Percentiles rank a stretch among this genome's conserved stretches.
phyloP scores from a whole-genome alignment of 2,888 invertebrate genomes.

The Euzetes globulus region DNA sequence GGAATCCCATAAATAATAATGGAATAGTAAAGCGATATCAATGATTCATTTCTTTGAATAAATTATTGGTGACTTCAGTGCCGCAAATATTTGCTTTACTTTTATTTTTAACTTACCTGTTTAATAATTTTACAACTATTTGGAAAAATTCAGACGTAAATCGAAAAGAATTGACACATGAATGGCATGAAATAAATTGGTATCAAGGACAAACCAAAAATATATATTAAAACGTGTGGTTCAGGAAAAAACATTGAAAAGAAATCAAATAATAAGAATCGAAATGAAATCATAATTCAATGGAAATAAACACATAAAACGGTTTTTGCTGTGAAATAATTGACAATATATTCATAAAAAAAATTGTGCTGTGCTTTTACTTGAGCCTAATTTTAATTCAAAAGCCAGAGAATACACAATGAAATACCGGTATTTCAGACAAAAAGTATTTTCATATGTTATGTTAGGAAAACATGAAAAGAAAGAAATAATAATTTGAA shows the following conservation, averaged over 20 bases:
- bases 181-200: neutral
- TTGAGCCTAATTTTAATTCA: too few species aligned
- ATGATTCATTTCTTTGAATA: too few species aligned
- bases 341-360: neutral
- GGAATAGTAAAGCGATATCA: too few species aligned
- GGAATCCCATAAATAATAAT: too few species aligned
- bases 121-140: too few species aligned
- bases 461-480: neutral
- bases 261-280: neutral
- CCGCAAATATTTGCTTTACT: too few species aligned
- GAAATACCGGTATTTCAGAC: neutral
- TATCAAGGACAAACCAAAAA: neutral
- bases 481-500: neutral
- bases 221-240: neutral
- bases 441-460: neutral
- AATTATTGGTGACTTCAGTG: too few species aligned
- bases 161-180: neutral
- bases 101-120: too few species aligned
- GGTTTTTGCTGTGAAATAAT: neutral
- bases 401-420: neutral
- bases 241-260: neutral
- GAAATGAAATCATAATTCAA: constrained; percentile 1
- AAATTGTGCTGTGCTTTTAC: too few species aligned
- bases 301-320: neutral
- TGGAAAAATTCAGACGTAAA: too few species aligned